Evolutionary conservation across 2,113 vertebrate species (phyloP), one percentile per base, ranked within the genome.

Genomic region (Aleadryas rufinucha): DNA sequence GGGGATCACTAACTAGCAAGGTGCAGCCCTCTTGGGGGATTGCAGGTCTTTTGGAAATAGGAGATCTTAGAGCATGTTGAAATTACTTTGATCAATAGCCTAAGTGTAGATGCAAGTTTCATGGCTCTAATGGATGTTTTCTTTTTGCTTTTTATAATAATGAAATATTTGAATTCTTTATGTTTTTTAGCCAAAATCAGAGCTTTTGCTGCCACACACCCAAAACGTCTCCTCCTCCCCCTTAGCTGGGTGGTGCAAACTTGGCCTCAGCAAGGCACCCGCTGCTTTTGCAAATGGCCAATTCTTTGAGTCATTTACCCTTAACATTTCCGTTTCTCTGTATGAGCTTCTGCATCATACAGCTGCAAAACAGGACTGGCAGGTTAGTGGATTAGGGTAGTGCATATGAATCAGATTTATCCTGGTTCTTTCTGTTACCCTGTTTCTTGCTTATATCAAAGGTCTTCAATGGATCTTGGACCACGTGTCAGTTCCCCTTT

Each of bases 211-310:
- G 2, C 35, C 28, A 41, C 49, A 41, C 35, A 31, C 15, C 35
- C 69, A 53, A 41, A 53, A 19, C 21, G 21, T 71, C 21, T 71
- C 28, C 35, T 53, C 16, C 21, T 41, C 28, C 35, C 28, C 21
- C 33, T 53, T 37, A 24, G 22, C 10, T 71, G 37, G 8, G 11
- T 16, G 69, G 16, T 41, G 21, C 28, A 24, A 19, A 53, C 37
- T 13, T 41, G 35, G 37, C 37, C 37, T 69, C 66, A 69, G 47
- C 66, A 69, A 37, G 18, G 26, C n/a, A 69, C 26, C 30, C 3
- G 3, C 37, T 53, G 35, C 22, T 37, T 70, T 14, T 63, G 41
- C 24, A 79, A 54, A 70, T 63, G 20, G 7, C 16, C 0, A 0
- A 33, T 60, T 60, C 53, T 59, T 68, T 45, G 33, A 44, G 15